These are phyloP conservation scores for Lepus townsendii DNA, from an alignment of 2,797 vertebrate genomes.

Conservation along the genomic window DNA sequence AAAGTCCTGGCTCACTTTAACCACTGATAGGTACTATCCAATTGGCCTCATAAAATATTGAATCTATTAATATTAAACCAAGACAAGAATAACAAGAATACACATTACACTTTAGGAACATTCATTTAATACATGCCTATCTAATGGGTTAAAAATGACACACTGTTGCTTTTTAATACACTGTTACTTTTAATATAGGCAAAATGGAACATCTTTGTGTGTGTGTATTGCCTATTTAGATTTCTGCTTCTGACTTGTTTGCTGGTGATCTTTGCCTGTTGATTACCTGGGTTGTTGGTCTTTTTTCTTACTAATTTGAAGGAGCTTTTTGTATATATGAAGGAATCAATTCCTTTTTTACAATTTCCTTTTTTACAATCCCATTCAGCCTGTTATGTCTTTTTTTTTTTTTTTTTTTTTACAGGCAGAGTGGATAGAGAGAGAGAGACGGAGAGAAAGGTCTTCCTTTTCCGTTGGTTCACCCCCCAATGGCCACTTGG, in stretches of 20 bases:
- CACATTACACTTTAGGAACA: not conserved
- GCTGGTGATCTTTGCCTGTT: not conserved
- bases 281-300: not conserved
- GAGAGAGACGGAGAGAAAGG: too few relatives aligned
- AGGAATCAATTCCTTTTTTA: not conserved
- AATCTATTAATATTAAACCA: not conserved
- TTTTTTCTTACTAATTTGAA: conserved; percentile 14
- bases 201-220: not conserved
- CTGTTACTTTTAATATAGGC: not conserved
- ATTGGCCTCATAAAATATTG: not conserved
- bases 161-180: not conserved
- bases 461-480: too few relatives aligned
- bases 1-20: not conserved
- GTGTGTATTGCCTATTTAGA: not conserved
- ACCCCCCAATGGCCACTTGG: too few relatives aligned
- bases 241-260: conserved; percentile 29
- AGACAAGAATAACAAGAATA: not conserved
- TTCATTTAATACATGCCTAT: conserved; percentile 1
- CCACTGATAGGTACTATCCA: not conserved
- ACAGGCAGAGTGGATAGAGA: too few relatives aligned
- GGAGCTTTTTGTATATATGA: not conserved
- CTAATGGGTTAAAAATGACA: not conserved
- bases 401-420: not conserved
- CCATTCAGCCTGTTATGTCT: not conserved
- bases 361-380: not conserved